phyloP scores from a whole-genome alignment of 2,797 vertebrate species.

The Microctenopoma lineatum region DNA sequence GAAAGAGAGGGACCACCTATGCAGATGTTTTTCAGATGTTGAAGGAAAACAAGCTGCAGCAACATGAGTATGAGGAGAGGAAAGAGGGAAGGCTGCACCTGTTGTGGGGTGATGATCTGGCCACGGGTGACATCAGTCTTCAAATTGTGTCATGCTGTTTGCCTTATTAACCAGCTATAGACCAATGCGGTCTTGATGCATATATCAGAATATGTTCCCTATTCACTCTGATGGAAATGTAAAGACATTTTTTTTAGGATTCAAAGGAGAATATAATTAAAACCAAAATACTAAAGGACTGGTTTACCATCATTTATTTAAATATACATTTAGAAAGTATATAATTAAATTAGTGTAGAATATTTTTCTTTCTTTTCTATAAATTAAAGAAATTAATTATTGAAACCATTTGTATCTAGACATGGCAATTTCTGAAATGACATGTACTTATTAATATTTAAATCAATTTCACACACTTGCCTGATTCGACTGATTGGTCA shows the following conservation, averaged over 20 bases:
- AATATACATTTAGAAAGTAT: background rate
- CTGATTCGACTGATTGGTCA: slow-evolving; percentile 62
- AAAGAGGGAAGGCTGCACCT: slow-evolving; percentile 67
- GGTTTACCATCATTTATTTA: background rate
- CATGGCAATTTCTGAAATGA: no score
- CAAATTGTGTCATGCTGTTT: slow-evolving; percentile 43
- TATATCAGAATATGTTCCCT: slow-evolving; percentile 7
- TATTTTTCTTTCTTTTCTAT: background rate
- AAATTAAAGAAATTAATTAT: background rate
- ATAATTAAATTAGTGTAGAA: background rate
- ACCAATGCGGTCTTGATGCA: slow-evolving; percentile 5
- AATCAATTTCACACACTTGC: slow-evolving; percentile 51
- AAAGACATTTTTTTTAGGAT: background rate
- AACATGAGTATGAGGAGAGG: slow-evolving; percentile 44
- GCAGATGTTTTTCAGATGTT: slow-evolving; percentile 80
- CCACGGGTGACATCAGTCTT: slow-evolving; percentile 58
- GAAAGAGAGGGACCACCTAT: slow-evolving; percentile 74
- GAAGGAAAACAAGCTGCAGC: slow-evolving; percentile 70
- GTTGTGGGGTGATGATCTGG: slow-evolving; percentile 66
- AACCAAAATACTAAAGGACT: background rate
- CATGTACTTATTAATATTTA: slow-evolving; percentile 32
- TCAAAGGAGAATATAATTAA: background rate
- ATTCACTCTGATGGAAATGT: slow-evolving; percentile 4
- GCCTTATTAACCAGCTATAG: slow-evolving; percentile 43
- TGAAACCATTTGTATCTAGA: no score